These are phyloP conservation scores for Chondrilla cf. caribensis DNA, from an alignment of 37 sponge, comb jelly and placozoan species.

Conservation along the genomic window DNA sequence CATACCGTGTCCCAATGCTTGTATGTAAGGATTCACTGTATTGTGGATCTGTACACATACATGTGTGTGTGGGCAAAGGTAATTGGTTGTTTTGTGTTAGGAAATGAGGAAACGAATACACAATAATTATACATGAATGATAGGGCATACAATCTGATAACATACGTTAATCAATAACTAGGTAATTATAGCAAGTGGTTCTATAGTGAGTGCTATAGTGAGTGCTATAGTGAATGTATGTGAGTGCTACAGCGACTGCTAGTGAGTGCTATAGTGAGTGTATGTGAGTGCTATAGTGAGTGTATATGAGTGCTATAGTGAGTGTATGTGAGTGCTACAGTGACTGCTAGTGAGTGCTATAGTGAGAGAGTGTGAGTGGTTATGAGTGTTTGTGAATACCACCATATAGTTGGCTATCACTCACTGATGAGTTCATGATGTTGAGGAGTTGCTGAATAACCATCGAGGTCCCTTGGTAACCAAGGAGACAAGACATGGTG, in stretches of 20 bases:
- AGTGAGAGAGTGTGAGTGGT: neutral
- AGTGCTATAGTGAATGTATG: neutral
- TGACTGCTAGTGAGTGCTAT: too few species aligned
- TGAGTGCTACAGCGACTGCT: neutral
- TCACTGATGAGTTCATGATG: slow-evolving; percentile 60
- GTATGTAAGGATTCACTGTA: slow-evolving; percentile 59
- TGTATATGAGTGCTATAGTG: neutral
- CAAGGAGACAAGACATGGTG: slow-evolving; percentile 80
- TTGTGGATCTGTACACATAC: slow-evolving; percentile 40
- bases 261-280: neutral
- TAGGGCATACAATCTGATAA: too few species aligned
- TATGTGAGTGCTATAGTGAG: neutral
- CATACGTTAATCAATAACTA: too few species aligned
- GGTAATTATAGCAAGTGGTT: too few species aligned
- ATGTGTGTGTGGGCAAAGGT: neutral
- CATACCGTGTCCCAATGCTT: slow-evolving; percentile 84
- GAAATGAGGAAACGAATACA: too few species aligned
- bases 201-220: too few species aligned
- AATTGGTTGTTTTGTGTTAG: too few species aligned
- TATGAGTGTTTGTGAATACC: neutral
- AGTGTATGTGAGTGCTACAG: too few species aligned
- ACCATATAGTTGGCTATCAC: neutral
- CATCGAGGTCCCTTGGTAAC: slow-evolving; percentile 91
- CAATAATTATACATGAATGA: too few species aligned
- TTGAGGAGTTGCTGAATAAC: slow-evolving; percentile 86